These are phyloP conservation scores for Aphodius granarius DNA, from an alignment of 2,888 invertebrate genomes.

Conservation along the genomic window DNA sequence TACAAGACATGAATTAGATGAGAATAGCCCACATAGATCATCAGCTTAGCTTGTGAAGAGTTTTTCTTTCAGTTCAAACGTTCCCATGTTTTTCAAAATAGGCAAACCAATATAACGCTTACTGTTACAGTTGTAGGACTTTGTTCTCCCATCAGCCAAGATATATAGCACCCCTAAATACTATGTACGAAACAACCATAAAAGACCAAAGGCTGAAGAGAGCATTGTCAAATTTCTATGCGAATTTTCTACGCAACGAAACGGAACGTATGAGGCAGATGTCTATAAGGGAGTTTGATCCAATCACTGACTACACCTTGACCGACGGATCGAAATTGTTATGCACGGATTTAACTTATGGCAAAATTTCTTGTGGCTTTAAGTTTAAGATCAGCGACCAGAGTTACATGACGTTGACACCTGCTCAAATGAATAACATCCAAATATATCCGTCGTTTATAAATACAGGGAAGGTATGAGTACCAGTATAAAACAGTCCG, in stretches of 20 bases:
- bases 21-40: too few species aligned
- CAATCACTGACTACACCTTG: slow-evolving; percentile 5
- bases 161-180: slow-evolving; percentile 31
- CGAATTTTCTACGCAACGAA: slow-evolving; percentile 30
- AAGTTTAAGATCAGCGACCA: not conserved
- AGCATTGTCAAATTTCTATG: slow-evolving; percentile 33
- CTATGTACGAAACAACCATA: slow-evolving; percentile 36
- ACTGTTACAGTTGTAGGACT: slow-evolving; percentile 42
- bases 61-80: too few species aligned
- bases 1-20: too few species aligned
- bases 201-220: slow-evolving; percentile 34
- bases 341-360: not conserved
- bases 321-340: not conserved
- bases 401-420: slow-evolving; percentile 46
- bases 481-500: too few species aligned
- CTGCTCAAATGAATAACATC: slow-evolving; percentile 51
- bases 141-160: slow-evolving; percentile 45
- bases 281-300: not conserved
- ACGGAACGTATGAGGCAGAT: not conserved
- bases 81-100: slow-evolving; percentile 6
- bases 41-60: too few species aligned
- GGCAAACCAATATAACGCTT: not conserved
- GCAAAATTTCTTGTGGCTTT: not conserved
- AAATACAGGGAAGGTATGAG: not conserved
- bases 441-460: slow-evolving; percentile 45